Base-by-base conservation (phyloP, 2,888 invertebrate species). In the Oxytorus armatus region DNA sequence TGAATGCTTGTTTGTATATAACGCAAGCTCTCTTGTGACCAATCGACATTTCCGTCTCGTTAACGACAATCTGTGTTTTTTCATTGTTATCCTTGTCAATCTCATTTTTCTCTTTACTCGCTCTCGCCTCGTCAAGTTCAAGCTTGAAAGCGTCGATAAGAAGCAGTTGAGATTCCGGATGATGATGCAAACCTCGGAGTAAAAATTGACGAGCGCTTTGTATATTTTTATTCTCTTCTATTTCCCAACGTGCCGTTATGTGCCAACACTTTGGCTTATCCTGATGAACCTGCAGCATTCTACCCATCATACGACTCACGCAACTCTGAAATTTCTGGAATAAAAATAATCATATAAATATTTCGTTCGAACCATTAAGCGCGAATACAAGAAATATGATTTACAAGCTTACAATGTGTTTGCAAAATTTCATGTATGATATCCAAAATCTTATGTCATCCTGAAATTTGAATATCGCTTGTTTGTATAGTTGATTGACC, bases 361-460 rank as follows among this genome's bases (percentile, higher is more conserved):
- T 36, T 36, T 8, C 36, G 36, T 8, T 36, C 29, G 29, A 29
- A 47, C 11, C 16, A 47, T 16, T 47, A 47, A 47, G 29, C 29
- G 5, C 29, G 29, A 29, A 29, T 5, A 61, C 18, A 39, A 82
- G 21, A 73, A 77, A 66, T 65, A 53, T n/a, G n/a, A n/a, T 55
- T 61, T 16, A 11, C 63, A 63, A 73, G 91, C 92, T 91, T 90
- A 94, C 94, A 88, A 95, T 94, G 89, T 94, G 94, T 86, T 94
- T 95, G 86, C 96, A 96, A 90, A 97, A 97, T 86, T 96, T 95
- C 68, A 97, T 95, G 87, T 96, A 96, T 51, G 95, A 95, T 86
- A 96, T 93, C 95, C 96, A 97, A 73, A 97, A 93, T 83, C 95
- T 93, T 44, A 95, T 92, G 88, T 97, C 96, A 87, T 95, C 94